Evolutionary conservation across 1,140 invertebrate species (phyloP).

Genomic region (Zophobas atratus): DNA sequence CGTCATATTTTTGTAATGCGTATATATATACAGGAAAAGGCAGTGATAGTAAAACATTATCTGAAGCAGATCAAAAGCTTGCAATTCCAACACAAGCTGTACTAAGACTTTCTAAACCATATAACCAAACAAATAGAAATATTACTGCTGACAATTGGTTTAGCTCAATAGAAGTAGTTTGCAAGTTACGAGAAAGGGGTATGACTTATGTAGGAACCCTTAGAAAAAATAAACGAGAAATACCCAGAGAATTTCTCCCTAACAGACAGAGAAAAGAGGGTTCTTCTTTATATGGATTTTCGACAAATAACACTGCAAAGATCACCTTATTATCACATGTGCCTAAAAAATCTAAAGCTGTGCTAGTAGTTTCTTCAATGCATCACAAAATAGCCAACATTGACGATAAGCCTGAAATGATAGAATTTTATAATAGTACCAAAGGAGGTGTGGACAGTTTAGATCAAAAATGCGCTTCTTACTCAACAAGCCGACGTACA

Average conservation of each 20-base stretch:
- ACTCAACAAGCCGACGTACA: conserved; percentile 62
- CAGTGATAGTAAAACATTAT: conserved; percentile 52
- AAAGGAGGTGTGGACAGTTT: conserved; percentile 66
- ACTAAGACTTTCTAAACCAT: not conserved
- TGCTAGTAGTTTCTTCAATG: conserved; percentile 62
- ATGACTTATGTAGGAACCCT: conserved; percentile 69
- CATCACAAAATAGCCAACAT: conserved; percentile 53
- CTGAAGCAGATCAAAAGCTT: conserved; percentile 45
- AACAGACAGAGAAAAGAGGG: not conserved
- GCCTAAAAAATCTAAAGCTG: conserved; percentile 59
- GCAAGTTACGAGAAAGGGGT: conserved; percentile 60
- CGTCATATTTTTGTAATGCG: conserved; percentile 58
- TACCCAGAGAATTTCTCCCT: conserved; percentile 9
- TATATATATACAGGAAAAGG: conserved; percentile 39
- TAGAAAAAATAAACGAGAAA: conserved; percentile 60
- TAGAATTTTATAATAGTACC: conserved; percentile 57
- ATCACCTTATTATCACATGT: conserved; percentile 57
- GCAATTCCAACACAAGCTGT: conserved; percentile 50
- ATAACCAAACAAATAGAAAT: not conserved
- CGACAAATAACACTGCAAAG: conserved; percentile 21
- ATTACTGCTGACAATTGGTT: not conserved
- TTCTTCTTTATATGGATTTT: conserved; percentile 48
- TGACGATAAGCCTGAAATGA: conserved; percentile 62
- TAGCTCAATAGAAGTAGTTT: conserved; percentile 22
- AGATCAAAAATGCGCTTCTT: conserved; percentile 65